Conservation (phyloP, 2,888 invertebrate species). For the Latrodectus elegans region DNA sequence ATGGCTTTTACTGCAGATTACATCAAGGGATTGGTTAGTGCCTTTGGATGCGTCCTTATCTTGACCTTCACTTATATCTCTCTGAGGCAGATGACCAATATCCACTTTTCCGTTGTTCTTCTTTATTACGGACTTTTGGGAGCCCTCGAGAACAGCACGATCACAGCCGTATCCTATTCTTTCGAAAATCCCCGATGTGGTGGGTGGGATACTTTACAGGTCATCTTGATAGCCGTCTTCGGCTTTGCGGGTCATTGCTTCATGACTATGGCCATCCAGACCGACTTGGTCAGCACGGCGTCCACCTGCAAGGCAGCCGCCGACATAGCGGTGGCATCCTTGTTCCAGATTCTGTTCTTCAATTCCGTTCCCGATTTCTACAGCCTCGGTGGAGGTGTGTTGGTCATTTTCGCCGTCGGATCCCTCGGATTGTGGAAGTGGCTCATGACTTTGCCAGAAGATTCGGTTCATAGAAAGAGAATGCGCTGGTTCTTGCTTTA, state of each 20-base stretch:
- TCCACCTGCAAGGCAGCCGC: slow-evolving; percentile 88
- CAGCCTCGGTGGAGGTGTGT: slow-evolving; percentile 86
- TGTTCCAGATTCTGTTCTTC: slow-evolving; percentile 91
- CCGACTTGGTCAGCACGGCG: slow-evolving; percentile 94
- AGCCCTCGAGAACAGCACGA: slow-evolving; percentile 78
- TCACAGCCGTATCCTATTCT: slow-evolving; percentile 83
- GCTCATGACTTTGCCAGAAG: slow-evolving; percentile 85
- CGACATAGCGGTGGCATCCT: slow-evolving; percentile 92
- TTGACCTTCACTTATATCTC: slow-evolving; percentile 90
- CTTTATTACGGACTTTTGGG: slow-evolving; percentile 89
- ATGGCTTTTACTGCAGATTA: slow-evolving; percentile 21
- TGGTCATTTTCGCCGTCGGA: slow-evolving; percentile 90
- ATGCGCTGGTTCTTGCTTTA: slow-evolving; percentile 90
- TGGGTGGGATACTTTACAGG: slow-evolving; percentile 82
- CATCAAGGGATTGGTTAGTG: slow-evolving; percentile 87
- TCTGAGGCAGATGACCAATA: slow-evolving; percentile 86
- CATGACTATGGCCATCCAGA: slow-evolving; percentile 87
- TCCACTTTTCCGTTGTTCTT: slow-evolving; percentile 93
- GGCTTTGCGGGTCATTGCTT: slow-evolving; percentile 75
- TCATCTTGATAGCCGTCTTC: slow-evolving; percentile 77
- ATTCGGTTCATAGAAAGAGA: slow-evolving; percentile 19
- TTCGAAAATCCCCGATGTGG: slow-evolving; percentile 89
- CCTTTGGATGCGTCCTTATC: slow-evolving; percentile 77
- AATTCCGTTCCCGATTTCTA: slow-evolving; percentile 88
- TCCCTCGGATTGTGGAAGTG: slow-evolving; percentile 89